Conservation (phyloP, 2,888 invertebrate species). For the Erebia epiphron region DNA sequence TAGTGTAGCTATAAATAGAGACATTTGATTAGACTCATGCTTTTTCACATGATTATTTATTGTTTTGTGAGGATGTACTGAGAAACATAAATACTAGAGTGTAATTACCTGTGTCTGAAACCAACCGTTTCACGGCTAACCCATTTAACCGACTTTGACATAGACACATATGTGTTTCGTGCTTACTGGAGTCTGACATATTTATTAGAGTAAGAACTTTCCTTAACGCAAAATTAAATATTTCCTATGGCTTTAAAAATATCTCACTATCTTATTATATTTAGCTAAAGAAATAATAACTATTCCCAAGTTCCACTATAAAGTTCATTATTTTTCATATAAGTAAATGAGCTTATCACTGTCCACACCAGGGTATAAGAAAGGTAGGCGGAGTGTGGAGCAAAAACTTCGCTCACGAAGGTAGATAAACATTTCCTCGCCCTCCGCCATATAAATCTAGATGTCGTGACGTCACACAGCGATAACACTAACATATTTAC, state of each 20-base stretch:
- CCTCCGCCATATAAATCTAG: conserved; percentile 39
- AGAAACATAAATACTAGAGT: too few species aligned
- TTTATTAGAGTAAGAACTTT: too few species aligned
- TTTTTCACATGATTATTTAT: too few species aligned
- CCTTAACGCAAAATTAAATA: too few species aligned
- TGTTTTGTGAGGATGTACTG: too few species aligned
- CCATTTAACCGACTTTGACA: too few species aligned
- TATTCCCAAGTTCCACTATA: background rate
- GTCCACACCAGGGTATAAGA: conserved; percentile 23
- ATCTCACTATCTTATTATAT: background rate
- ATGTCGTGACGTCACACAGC: conserved; percentile 24
- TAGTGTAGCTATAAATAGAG: conserved; percentile 12
- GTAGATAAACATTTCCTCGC: conserved; percentile 42
- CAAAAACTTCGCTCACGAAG: conserved; percentile 39
- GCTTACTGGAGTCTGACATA: too few species aligned
- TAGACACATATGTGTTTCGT: too few species aligned
- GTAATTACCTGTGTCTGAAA: too few species aligned
- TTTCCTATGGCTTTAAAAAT: too few species aligned
- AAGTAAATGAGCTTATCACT: conserved; percentile 18
- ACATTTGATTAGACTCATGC: background rate
- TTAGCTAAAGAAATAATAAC: background rate
- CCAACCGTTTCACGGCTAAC: too few species aligned
- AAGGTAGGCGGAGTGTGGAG: conserved; percentile 29
- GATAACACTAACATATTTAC: conserved; percentile 25
- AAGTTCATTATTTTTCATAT: background rate